Evolutionary conservation across 2,113 vertebrate species (phyloP).

Genomic region (Odocoileus hemionus): DNA sequence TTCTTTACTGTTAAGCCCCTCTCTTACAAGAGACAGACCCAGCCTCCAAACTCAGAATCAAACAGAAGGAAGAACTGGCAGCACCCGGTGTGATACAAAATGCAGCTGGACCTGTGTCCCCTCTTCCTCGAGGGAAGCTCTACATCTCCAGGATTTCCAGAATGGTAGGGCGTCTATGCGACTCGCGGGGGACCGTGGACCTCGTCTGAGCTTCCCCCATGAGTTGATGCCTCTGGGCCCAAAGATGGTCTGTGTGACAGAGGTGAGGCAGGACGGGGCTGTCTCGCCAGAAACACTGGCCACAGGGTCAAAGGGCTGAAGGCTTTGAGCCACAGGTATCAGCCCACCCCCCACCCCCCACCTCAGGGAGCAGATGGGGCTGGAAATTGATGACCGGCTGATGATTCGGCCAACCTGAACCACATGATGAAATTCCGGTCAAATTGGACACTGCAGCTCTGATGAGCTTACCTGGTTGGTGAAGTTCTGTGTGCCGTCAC

Average conservation of each 20-base stretch:
- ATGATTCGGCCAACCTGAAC: rapidly evolving
- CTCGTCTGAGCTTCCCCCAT: rapidly evolving
- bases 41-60: rapidly evolving
- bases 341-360: rapidly evolving
- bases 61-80: too few species aligned
- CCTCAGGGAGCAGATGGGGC: rapidly evolving
- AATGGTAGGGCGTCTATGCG: rapidly evolving
- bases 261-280: too few species aligned
- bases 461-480: not conserved
- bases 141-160: rapidly evolving
- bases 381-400: rapidly evolving
- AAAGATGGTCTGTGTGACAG: rapidly evolving
- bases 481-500: rapidly evolving
- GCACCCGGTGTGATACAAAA: rapidly evolving
- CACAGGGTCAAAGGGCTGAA: rapidly evolving
- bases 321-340: rapidly evolving
- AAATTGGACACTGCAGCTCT: rapidly evolving
- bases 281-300: rapidly evolving
- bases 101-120: rapidly evolving
- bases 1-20: not conserved
- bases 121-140: not conserved
- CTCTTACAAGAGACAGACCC: not conserved
- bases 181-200: rapidly evolving
- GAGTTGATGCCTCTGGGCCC: rapidly evolving
- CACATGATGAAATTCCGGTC: rapidly evolving